These are phyloP conservation scores for Sipha flava DNA, from an alignment of 1,140 invertebrate species.

Conservation along the genomic window DNA sequence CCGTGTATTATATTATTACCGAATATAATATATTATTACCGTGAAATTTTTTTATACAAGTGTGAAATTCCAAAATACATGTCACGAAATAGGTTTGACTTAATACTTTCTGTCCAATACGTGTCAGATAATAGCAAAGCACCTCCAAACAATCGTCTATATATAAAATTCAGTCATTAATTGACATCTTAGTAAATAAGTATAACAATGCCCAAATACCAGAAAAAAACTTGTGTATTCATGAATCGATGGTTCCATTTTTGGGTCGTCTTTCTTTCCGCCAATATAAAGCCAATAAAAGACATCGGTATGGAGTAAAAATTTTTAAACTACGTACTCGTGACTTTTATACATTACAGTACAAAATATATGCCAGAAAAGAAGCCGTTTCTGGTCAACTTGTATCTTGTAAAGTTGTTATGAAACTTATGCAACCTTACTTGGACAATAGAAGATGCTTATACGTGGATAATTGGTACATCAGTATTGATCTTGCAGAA, in stretches of 20 bases:
- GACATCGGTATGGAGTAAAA: conserved; percentile 42
- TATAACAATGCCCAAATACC: conserved; percentile 21
- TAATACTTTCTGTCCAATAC: too few species aligned
- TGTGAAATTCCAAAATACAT: too few species aligned
- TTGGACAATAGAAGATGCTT: too few species aligned
- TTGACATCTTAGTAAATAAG: not conserved
- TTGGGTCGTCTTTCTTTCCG: conserved; percentile 41
- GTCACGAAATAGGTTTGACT: too few species aligned
- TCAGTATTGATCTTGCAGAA: conserved; percentile 28
- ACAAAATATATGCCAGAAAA: conserved; percentile 40
- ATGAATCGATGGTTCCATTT: conserved; percentile 43
- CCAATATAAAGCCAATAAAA: conserved; percentile 43
- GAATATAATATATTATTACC: too few species aligned
- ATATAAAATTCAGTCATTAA: too few species aligned
- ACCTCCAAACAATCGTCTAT: too few species aligned
- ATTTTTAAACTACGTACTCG: conserved; percentile 40
- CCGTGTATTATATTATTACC: too few species aligned
- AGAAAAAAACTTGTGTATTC: conserved; percentile 39
- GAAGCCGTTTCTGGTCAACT: conserved; percentile 3
- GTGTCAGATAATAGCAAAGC: too few species aligned
- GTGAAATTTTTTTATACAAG: too few species aligned
- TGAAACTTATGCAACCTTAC: conserved; percentile 32
- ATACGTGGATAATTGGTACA: conserved; percentile 35
- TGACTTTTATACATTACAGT: conserved; percentile 37
- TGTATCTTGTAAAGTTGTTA: conserved; percentile 36